Conservation (phyloP, 2,113 vertebrate species). For the Bubo bubo region DNA sequence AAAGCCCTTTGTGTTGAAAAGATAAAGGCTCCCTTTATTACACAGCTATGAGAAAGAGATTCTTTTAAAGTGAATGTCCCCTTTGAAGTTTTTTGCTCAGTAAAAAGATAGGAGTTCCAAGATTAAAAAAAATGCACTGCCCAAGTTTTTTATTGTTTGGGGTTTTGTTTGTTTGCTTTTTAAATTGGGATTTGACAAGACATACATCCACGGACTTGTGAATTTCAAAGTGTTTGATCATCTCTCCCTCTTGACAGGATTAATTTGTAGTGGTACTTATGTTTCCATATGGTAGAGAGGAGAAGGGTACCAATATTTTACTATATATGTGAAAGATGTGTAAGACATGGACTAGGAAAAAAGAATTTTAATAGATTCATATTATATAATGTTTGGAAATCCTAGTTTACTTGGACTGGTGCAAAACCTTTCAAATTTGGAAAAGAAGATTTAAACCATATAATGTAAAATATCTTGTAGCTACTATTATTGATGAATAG, state of each 20-base stretch:
- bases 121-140: not conserved
- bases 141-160: fast-evolving
- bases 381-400: not conserved
- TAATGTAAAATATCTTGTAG: not conserved
- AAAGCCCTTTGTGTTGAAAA: not conserved
- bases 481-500: not conserved
- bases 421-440: not conserved
- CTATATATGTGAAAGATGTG: not conserved
- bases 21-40: not conserved
- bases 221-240: not conserved
- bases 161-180: fast-evolving
- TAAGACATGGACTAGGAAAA: not conserved
- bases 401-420: not conserved
- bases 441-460: not conserved
- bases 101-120: not conserved
- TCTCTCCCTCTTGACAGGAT: not conserved
- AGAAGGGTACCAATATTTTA: not conserved
- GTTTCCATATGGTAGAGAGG: not conserved
- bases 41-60: not conserved
- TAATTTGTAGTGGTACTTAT: not conserved
- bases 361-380: not conserved
- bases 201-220: not conserved
- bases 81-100: not conserved
- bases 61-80: not conserved
- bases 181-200: not conserved